These are phyloP conservation scores for Ictidomys tridecemlineatus DNA, from an alignment of 2,113 vertebrate species.

Conservation along the genomic window DNA sequence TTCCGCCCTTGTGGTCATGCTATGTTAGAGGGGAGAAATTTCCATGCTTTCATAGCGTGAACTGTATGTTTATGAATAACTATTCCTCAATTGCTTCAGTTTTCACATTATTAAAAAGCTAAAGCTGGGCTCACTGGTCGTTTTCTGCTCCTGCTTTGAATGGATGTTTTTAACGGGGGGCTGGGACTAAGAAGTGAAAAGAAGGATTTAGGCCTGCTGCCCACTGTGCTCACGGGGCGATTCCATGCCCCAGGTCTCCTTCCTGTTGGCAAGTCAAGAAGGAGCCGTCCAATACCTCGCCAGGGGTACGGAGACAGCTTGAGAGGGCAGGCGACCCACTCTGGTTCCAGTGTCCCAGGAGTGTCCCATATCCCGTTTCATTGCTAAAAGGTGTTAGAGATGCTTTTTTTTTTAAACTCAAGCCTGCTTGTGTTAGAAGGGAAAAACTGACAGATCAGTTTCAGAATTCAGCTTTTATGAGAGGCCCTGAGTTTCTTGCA, in stretches of 20 bases:
- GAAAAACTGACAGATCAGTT: neutral
- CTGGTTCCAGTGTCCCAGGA: neutral
- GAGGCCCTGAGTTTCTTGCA: neutral
- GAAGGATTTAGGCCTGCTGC: constrained; percentile 19
- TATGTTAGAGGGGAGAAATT: constrained; percentile 22
- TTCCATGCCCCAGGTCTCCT: constrained; percentile 50
- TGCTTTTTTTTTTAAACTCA: constrained; percentile 35
- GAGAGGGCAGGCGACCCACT: neutral
- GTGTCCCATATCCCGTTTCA: neutral
- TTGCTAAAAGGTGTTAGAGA: neutral
- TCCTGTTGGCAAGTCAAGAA: constrained; percentile 71
- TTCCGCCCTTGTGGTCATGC: constrained; percentile 37
- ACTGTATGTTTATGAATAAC: constrained; percentile 66
- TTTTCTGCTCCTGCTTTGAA: constrained; percentile 54
- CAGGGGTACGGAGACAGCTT: neutral
- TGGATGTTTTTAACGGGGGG: neutral
- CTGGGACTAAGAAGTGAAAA: constrained; percentile 43
- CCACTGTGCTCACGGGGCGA: neutral
- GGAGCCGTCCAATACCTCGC: neutral
- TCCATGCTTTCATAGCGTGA: constrained; percentile 62
- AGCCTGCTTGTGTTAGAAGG: constrained; percentile 49
- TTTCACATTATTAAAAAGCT: constrained; percentile 76
- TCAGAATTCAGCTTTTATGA: constrained; percentile 1
- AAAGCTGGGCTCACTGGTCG: constrained; percentile 48
- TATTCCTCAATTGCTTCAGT: constrained; percentile 63